Percentiles rank a stretch among this genome's conserved stretches.
Conservation (phyloP, 2,113 vertebrate genomes). For the Notothenia coriiceps region DNA sequence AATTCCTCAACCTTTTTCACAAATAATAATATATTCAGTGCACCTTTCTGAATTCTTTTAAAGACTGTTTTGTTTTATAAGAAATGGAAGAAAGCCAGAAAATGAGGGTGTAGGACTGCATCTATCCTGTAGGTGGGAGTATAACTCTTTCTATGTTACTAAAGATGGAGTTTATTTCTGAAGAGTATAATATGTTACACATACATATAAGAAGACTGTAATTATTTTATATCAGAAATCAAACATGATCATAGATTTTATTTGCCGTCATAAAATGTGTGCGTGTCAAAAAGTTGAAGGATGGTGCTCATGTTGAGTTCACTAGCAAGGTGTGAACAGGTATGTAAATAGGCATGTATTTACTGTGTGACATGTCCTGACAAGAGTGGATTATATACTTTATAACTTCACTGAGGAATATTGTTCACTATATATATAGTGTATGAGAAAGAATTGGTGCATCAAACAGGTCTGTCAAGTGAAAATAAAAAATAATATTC, state of each 20-base stretch:
- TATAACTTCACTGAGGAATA: slow-evolving; percentile 31
- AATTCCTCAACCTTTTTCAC: background rate
- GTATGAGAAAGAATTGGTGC: background rate
- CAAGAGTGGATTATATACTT: slow-evolving; percentile 59
- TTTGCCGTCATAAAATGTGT: slow-evolving; percentile 34
- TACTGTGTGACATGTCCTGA: slow-evolving; percentile 52
- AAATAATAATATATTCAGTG: background rate
- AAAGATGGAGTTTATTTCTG: background rate
- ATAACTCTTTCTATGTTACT: slow-evolving; percentile 43
- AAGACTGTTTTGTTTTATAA: background rate
- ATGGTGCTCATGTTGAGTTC: slow-evolving; percentile 29
- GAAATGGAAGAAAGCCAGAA: background rate
- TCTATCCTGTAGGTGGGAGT: slow-evolving; percentile 73
- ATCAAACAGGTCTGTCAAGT: slow-evolving; percentile 3
- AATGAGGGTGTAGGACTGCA: slow-evolving; percentile 18
- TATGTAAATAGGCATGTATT: slow-evolving; percentile 65
- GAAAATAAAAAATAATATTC: background rate
- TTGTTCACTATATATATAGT: slow-evolving; percentile 9
- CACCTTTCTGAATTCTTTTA: background rate
- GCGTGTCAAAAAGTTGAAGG: slow-evolving; percentile 20
- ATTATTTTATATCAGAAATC: slow-evolving; percentile 28
- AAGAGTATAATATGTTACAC: background rate
- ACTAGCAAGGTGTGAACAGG: slow-evolving; percentile 49
- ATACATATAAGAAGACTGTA: slow-evolving; percentile 7
- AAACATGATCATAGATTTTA: slow-evolving; percentile 47